Evolutionary conservation across 2,113 vertebrate species (phyloP), one percentile per base, ranked within the genome.

Genomic region (Rattus rattus): DNA sequence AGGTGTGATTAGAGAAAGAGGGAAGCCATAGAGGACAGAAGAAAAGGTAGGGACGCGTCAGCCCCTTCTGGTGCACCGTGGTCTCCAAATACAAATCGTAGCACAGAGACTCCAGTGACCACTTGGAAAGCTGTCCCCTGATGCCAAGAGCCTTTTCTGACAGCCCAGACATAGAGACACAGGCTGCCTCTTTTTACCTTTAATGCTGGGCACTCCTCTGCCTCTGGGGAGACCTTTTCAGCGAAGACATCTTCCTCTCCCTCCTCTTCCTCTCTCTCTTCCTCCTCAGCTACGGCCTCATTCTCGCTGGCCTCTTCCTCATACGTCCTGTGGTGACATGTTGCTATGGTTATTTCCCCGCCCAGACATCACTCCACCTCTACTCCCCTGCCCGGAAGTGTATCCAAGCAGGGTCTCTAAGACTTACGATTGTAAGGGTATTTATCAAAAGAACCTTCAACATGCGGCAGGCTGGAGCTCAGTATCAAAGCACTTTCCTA

Each of bases 291-390:
- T 92, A 70, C 97, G 73, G 67, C 98, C 98, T 97, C 95, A 0
- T 96, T 96, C 88, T 98, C 97, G 0, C 98, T 98, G 24, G 98
- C 98, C 56, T 99, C 97, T 56, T 99, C 99, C 91, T 99, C 98
- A 0, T 97, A 97, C 90, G 98, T 98, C 99, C 99, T 99, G 72
- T 69, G 73, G 80, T n/a, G 83, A 94, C 90, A 95, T 52, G 24
- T n/a, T 63, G 20, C 88, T 93, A 19, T 30, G 95, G 86, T 97
- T 7, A 90, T 36, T 39, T 11, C 36, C 49, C 59, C 43, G 43
- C 43, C 80, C 73, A 92, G 83, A 87, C 39, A 11, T 19, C 9
- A 14, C 17, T 2, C 20, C n/a, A 47, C 54, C 59, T 20, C 43
- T 30, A 13, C 26, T 88, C 10, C 14, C 43, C 7, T 63, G 63